Evolutionary conservation across 2,113 vertebrate species (phyloP).

Genomic region (Burhinus oedicnemus): DNA sequence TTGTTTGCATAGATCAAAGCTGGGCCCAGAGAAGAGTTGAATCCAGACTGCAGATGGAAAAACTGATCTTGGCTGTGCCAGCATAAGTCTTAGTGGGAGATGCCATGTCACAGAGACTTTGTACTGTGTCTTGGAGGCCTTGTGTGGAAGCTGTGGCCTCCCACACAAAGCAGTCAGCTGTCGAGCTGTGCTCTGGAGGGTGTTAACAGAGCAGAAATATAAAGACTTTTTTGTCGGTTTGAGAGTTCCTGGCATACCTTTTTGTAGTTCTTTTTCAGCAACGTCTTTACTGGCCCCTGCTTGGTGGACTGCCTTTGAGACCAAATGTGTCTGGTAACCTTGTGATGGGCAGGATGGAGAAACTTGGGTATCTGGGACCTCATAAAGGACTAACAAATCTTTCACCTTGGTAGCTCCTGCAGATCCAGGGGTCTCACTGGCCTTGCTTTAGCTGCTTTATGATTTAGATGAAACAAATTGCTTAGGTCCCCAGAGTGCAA

Average conservation of each 20-base stretch:
- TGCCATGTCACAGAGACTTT: background rate
- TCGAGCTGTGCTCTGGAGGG: background rate
- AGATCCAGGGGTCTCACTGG: background rate
- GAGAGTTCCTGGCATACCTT: background rate
- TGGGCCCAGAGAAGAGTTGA: background rate
- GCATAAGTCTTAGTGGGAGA: background rate
- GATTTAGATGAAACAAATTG: background rate
- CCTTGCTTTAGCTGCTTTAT: background rate
- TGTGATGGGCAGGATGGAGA: background rate
- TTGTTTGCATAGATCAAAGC: background rate
- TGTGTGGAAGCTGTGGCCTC: background rate
- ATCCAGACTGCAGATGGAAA: background rate
- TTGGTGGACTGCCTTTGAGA: background rate
- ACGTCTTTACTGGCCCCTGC: background rate
- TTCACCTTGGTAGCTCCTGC: background rate
- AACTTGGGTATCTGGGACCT: background rate
- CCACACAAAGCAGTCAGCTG: background rate
- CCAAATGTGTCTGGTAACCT: background rate
- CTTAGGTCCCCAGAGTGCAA: background rate
- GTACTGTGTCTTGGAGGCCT: background rate
- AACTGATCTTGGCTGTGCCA: background rate
- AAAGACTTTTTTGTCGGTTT: background rate
- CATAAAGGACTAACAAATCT: background rate
- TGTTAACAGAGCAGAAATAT: background rate
- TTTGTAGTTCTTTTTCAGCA: background rate